Conservation (phyloP, 2,113 vertebrate species). For the Forbesichthys papilliferus region DNA sequence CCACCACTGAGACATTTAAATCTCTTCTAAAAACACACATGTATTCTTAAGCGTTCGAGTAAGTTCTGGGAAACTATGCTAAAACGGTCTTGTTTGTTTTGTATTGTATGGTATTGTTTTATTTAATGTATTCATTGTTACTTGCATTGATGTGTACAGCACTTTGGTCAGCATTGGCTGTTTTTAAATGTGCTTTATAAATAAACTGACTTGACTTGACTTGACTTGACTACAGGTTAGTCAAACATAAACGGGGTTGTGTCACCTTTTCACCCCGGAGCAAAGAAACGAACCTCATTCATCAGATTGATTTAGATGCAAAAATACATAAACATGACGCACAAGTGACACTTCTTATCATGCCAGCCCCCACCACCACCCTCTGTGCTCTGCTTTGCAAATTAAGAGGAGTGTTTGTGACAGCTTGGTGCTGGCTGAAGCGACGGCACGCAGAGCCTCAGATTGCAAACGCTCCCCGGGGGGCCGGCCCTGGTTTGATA, state of each 20-base stretch:
- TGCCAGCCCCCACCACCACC: constrained; percentile 24
- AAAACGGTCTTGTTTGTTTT: too few relatives aligned
- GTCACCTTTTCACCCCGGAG: constrained; percentile 36
- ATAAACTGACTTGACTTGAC: too few relatives aligned
- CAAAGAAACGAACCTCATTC: constrained; percentile 51
- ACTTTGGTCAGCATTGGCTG: too few relatives aligned
- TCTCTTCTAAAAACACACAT: too few relatives aligned
- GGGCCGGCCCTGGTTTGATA: constrained; percentile 68
- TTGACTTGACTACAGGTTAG: constrained; percentile 11
- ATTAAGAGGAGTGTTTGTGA: constrained; percentile 75
- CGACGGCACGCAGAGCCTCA: constrained; percentile 69
- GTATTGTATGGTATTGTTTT: too few relatives aligned
- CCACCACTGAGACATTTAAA: too few relatives aligned
- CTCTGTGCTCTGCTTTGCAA: constrained; percentile 68
- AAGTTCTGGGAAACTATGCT: too few relatives aligned
- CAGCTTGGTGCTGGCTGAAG: constrained; percentile 69
- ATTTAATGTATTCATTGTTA: too few relatives aligned
- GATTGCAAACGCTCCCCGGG: constrained; percentile 75
- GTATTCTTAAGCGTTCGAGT: too few relatives aligned
- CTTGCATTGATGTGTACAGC: too few relatives aligned
- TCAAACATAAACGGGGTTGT: constrained; percentile 35
- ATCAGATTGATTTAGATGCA: constrained; percentile 65
- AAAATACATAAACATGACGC: constrained; percentile 43
- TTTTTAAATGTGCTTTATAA: too few relatives aligned
- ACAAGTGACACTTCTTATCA: constrained; percentile 62